phyloP scores from a whole-genome alignment of 2,113 vertebrate species.

The Falcunculus frontatus region DNA sequence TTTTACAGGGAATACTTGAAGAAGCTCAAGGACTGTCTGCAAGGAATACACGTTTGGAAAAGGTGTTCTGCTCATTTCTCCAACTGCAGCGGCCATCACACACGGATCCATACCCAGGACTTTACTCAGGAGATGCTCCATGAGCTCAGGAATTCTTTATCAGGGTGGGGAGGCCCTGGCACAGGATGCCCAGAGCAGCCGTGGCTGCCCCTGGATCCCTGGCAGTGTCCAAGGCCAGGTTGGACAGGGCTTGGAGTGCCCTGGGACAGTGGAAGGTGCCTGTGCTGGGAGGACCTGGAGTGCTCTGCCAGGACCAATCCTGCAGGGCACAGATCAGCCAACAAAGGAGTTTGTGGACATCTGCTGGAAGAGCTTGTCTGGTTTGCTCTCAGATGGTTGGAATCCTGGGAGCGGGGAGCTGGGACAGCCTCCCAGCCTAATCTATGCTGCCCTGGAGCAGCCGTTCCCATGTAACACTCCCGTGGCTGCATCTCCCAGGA shows the following conservation, averaged over 20 bases:
- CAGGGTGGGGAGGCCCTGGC: not conserved
- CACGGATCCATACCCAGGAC: not conserved
- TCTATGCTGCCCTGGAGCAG: not conserved
- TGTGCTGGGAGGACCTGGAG: not conserved
- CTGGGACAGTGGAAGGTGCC: not conserved
- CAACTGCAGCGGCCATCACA: not conserved
- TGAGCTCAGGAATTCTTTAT: not conserved
- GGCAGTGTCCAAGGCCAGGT: not conserved
- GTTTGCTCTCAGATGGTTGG: not conserved
- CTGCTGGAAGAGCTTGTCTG: not conserved
- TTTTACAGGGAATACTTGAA: not conserved
- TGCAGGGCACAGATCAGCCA: not conserved
- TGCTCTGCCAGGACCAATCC: not conserved
- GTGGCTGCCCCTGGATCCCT: not conserved
- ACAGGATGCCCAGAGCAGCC: not conserved
- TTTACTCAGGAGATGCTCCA: not conserved
- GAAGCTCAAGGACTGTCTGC: not conserved
- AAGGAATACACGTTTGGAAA: not conserved
- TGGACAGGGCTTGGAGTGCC: fast-evolving
- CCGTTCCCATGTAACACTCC: not conserved
- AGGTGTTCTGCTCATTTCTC: not conserved
- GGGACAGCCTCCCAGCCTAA: not conserved
- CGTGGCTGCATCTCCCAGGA: not conserved
- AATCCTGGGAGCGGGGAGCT: not conserved
- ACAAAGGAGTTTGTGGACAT: not conserved